phyloP scores from a whole-genome alignment of 2,113 vertebrate genomes.

The Erinaceus europaeus region DNA sequence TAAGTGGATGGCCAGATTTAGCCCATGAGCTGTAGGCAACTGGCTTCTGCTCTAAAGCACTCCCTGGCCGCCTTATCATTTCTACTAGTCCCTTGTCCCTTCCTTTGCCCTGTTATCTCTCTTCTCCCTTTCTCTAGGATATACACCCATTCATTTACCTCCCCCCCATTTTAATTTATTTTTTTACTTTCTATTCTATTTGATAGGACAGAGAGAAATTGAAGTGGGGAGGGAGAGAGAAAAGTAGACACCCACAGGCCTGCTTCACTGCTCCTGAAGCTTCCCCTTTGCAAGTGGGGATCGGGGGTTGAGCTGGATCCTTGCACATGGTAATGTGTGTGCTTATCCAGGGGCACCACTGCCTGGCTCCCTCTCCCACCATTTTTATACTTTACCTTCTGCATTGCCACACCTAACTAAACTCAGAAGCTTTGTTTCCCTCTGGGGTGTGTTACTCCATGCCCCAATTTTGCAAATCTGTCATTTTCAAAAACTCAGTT shows the following conservation, averaged over 20 bases:
- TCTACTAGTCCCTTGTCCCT: background rate
- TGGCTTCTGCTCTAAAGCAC: background rate
- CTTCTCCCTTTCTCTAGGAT: background rate
- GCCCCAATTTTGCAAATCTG: background rate
- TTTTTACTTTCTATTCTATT: too few species aligned
- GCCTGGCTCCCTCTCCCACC: too few species aligned
- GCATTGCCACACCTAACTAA: slow-evolving; percentile 32
- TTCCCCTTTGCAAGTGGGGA: too few species aligned
- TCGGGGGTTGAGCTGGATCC: too few species aligned
- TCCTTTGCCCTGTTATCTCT: background rate
- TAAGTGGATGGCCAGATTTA: background rate
- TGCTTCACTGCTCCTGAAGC: too few species aligned
- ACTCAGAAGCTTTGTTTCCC: slow-evolving; percentile 39
- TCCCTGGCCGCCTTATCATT: background rate
- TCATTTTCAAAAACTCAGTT: slow-evolving; percentile 51
- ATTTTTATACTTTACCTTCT: background rate
- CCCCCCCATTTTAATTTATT: too few species aligned
- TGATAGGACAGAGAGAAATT: too few species aligned
- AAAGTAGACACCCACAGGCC: too few species aligned
- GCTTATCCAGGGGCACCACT: too few species aligned
- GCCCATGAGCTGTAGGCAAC: background rate
- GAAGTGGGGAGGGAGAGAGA: too few species aligned
- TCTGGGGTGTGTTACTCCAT: background rate
- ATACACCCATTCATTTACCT: slow-evolving; percentile 25
- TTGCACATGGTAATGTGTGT: too few species aligned